Evolutionary conservation across 2,797 vertebrate species (phyloP).

Genomic region (Sebastolobus alascanus): DNA sequence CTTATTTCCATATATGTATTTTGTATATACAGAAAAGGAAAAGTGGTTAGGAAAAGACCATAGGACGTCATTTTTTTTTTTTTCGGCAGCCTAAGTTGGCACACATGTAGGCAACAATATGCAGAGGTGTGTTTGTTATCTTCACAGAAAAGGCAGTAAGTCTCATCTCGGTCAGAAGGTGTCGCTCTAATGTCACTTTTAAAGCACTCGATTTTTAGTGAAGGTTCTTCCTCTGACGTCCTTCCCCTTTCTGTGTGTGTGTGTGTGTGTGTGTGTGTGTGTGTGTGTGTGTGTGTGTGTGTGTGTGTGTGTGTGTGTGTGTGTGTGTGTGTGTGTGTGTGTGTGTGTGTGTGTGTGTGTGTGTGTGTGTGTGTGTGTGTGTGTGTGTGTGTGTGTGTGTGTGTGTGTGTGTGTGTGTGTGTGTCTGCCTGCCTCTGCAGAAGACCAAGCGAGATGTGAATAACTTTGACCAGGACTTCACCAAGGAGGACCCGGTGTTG

Average conservation of each 20-base stretch:
- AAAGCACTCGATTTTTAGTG: not conserved
- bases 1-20: too few species aligned
- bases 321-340: not conserved
- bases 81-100: not conserved
- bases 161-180: constrained; percentile 44
- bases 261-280: not conserved
- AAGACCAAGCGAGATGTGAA: constrained; percentile 99
- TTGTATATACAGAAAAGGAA: too few species aligned
- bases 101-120: not conserved
- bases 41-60: too few species aligned
- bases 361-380: not conserved
- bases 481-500: constrained; percentile 96
- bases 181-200: constrained; percentile 46
- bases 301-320: not conserved
- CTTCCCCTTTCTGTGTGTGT: not conserved
- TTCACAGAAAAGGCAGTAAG: constrained; percentile 17
- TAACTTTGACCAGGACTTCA: constrained; percentile 99
- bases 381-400: constrained; percentile 17
- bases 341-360: constrained; percentile 1
- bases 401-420: constrained; percentile 30
- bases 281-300: not conserved
- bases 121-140: not conserved
- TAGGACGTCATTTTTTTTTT: too few species aligned
- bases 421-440: constrained; percentile 75
- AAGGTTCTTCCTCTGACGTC: constrained; percentile 8